Evolutionary conservation across 2,888 invertebrate species (phyloP).

Genomic region (Lasioglossum morio): DNA sequence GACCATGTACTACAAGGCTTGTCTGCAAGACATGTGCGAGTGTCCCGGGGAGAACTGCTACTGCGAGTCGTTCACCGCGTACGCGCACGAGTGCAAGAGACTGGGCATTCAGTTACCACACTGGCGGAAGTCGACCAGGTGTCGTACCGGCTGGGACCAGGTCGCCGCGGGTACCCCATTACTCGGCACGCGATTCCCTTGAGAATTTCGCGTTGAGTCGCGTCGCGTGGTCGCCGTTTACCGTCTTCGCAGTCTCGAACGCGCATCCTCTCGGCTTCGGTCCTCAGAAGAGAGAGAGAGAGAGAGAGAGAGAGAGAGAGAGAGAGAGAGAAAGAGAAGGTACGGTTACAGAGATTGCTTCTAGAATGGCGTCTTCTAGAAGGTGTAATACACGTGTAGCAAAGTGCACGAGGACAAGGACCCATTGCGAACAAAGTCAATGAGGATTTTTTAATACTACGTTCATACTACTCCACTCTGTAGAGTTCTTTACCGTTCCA

Average conservation of each 20-base stretch:
- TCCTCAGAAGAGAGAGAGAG: not conserved
- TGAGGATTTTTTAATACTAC: not conserved
- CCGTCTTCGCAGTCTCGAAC: constrained; percentile 6
- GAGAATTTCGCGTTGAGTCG: constrained; percentile 9
- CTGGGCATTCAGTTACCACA: constrained; percentile 90
- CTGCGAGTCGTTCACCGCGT: constrained; percentile 95
- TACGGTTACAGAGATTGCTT: not conserved
- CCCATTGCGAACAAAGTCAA: not conserved
- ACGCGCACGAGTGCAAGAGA: constrained; percentile 94
- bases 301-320: no score
- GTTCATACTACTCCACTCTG: not conserved
- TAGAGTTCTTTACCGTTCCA: not conserved
- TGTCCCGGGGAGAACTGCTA: constrained; percentile 93
- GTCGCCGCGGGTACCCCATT: constrained; percentile 32
- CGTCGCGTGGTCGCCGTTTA: constrained; percentile 4
- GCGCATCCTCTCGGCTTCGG: not conserved
- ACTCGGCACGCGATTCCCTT: constrained; percentile 37
- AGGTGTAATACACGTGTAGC: not conserved
- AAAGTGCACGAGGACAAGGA: not conserved
- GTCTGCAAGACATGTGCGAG: constrained; percentile 94
- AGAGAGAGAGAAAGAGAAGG: not conserved
- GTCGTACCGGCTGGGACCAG: constrained; percentile 85
- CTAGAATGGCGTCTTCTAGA: not conserved
- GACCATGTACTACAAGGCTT: constrained; percentile 93
- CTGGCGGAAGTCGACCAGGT: constrained; percentile 91